These are phyloP conservation scores for Elgonia sp. DNA, from an alignment of 2,888 invertebrate genomes.

Conservation along the genomic window DNA sequence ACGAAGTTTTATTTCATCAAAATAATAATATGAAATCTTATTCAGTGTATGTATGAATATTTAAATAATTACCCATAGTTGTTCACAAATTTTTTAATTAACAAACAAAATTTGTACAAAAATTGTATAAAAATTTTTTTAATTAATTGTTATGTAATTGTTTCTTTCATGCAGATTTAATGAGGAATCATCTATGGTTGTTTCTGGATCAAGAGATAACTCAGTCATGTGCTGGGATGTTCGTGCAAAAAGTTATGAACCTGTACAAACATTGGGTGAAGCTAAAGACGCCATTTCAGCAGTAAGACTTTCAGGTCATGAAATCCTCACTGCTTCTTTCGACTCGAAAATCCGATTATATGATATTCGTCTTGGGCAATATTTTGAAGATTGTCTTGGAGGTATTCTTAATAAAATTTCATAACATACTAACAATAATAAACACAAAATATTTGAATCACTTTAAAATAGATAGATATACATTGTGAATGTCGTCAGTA, in stretches of 20 bases:
- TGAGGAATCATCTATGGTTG: conserved; percentile 96
- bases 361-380: conserved; percentile 95
- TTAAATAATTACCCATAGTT: no score
- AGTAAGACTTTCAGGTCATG: conserved; percentile 94
- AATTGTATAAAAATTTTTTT: no score
- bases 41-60: no score
- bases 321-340: conserved; percentile 96
- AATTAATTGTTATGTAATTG: no score
- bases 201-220: conserved; percentile 98
- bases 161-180: conserved; percentile 91
- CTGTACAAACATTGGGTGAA: conserved; percentile 95
- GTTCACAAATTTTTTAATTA: no score
- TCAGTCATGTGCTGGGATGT: conserved; percentile 97
- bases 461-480: no score
- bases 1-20: no score
- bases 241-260: conserved; percentile 90
- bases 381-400: conserved; percentile 94
- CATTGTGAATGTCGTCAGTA: no score
- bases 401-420: conserved; percentile 85
- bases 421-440: neutral
- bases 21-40: no score
- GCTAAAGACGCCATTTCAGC: conserved; percentile 96
- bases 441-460: neutral
- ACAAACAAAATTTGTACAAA: no score
- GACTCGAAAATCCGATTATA: conserved; percentile 96